A percentile compares a stretch with the other conserved stretches of the same genome.
phyloP scores from a whole-genome alignment of 2,797 vertebrate species.

The Sciaenops ocellatus region DNA sequence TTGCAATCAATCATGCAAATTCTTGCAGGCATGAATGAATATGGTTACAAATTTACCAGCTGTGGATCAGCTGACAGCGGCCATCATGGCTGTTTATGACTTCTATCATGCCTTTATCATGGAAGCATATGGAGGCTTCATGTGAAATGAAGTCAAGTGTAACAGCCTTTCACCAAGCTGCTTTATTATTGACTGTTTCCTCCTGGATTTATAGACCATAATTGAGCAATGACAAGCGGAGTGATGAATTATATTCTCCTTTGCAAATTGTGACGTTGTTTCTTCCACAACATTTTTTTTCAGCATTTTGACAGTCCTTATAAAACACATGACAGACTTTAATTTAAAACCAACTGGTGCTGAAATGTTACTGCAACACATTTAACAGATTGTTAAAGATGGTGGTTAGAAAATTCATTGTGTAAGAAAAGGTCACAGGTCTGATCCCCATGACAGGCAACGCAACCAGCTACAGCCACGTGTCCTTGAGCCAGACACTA shows the following conservation, averaged over 20 bases:
- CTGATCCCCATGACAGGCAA: constrained; percentile 27
- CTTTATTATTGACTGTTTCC: constrained; percentile 63
- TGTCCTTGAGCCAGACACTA: constrained; percentile 54
- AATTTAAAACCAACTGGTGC: constrained; percentile 29
- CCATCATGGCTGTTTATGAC: constrained; percentile 52
- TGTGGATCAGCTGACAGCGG: constrained; percentile 67
- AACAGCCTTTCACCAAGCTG: constrained; percentile 44
- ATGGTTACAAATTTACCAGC: constrained; percentile 52
- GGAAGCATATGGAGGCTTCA: constrained; percentile 37
- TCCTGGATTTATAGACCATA: constrained; percentile 57
- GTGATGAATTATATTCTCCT: constrained; percentile 49
- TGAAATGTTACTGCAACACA: constrained; percentile 32
- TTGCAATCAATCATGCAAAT: constrained; percentile 55
- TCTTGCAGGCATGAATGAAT: constrained; percentile 47
- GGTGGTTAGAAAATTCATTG: neutral
- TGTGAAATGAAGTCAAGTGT: constrained; percentile 39
- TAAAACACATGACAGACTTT: constrained; percentile 38
- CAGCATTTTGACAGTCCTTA: constrained; percentile 18
- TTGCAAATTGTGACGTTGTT: constrained; percentile 51
- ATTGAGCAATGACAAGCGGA: constrained; percentile 50
- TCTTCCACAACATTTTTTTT: constrained; percentile 13
- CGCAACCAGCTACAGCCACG: neutral
- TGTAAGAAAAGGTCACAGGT: constrained; percentile 47
- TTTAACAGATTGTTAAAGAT: constrained; percentile 38
- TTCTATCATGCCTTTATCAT: constrained; percentile 51